Conservation (phyloP, 2,113 vertebrate species). For the Thalassoma bifasciatum region DNA sequence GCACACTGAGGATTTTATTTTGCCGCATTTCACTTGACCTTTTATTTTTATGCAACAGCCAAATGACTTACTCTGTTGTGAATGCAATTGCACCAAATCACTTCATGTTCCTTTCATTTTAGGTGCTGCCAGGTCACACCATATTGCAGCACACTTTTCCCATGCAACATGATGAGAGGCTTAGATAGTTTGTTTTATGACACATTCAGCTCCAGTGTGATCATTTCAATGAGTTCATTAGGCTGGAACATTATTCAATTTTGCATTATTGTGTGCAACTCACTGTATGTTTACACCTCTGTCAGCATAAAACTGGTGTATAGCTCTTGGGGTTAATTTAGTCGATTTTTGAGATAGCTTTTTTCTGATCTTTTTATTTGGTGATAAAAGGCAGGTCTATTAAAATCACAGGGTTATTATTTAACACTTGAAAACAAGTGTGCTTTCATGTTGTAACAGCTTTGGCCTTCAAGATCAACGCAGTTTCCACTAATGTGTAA, state of each 20-base stretch:
- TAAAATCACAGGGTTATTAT: neutral
- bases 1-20: conserved; percentile 10
- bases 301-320: conserved; percentile 12
- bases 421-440: neutral
- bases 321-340: neutral
- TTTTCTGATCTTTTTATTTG: too few species aligned
- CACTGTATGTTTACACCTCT: conserved; percentile 4
- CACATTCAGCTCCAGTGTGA: conserved; percentile 25
- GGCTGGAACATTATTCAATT: conserved; percentile 14
- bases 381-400: too few species aligned
- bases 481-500: neutral
- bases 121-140: too few species aligned
- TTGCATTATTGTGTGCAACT: too few species aligned
- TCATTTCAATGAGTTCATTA: conserved; percentile 17
- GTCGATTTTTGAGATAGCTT: too few species aligned
- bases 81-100: neutral
- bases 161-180: conserved; percentile 11
- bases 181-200: conserved; percentile 19
- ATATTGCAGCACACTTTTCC: conserved; percentile 15
- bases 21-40: neutral
- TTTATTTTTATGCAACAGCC: neutral
- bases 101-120: neutral
- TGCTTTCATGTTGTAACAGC: neutral
- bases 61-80: conserved; percentile 19
- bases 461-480: neutral